Evolutionary conservation across 2,888 invertebrate genomes (phyloP).

Genomic region (Meiosimyza platycephala): DNA sequence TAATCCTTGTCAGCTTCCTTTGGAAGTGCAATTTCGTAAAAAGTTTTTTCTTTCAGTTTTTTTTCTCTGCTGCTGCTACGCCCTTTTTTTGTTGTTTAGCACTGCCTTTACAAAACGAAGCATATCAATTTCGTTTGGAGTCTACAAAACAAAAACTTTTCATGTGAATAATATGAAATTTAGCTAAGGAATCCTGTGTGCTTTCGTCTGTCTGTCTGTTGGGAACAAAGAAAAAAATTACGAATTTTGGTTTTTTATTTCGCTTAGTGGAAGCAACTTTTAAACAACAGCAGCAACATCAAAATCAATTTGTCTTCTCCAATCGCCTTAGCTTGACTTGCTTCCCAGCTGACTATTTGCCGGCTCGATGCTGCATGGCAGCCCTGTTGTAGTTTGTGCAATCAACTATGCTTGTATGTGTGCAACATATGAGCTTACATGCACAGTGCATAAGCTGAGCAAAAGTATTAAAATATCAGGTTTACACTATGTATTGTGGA

Average conservation of each 20-base stretch:
- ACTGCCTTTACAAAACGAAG: conserved; percentile 26
- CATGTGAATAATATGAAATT: conserved; percentile 42
- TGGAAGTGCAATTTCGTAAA: conserved; percentile 31
- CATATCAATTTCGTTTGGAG: conserved; percentile 30
- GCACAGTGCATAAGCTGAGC: too few relatives aligned
- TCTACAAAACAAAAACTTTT: conserved; percentile 21
- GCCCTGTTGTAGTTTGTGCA: too few relatives aligned
- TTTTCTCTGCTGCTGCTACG: conserved; percentile 3
- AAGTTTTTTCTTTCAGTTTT: conserved; percentile 24
- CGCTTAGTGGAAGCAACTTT: conserved; percentile 23
- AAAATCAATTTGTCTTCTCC: conserved; percentile 59
- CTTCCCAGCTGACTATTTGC: not conserved
- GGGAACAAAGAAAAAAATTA: conserved; percentile 1
- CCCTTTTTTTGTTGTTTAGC: conserved; percentile 1
- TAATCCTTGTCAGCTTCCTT: conserved; percentile 21
- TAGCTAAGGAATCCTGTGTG: conserved; percentile 21
- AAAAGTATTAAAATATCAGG: too few relatives aligned
- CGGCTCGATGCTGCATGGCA: not conserved
- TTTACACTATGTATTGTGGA: too few relatives aligned
- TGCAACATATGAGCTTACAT: too few relatives aligned
- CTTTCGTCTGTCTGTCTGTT: not conserved
- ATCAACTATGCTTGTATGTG: too few relatives aligned
- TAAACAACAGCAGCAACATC: conserved; percentile 54
- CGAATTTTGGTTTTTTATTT: not conserved
- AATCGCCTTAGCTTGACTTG: not conserved